Evolutionary conservation across 2,888 invertebrate genomes (phyloP), one percentile per base, ranked within the genome.

Genomic region (Nasonovia ribisnigri): DNA sequence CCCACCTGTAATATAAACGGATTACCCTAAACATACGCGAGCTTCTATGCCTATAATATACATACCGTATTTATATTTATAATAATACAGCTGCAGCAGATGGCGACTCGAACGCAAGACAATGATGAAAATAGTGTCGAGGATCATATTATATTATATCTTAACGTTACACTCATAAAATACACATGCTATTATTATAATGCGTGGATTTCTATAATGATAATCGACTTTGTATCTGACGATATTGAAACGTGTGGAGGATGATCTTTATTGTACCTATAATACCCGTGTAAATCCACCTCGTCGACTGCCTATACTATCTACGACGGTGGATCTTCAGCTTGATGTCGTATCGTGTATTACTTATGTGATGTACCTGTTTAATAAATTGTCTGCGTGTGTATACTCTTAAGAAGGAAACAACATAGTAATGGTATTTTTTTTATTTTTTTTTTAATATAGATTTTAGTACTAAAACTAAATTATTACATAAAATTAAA

Each of bases 71-170:
- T 67, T 67, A 67, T 67, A 77, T 36, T 77, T 29, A 16, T 43
- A n/a, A n/a, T n/a, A n/a, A n/a, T n/a, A n/a, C 3, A 51, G 51
- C 51, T 13, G 13, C 60, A 46, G 60, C 90, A 90, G 90, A 90
- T 77, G 90, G 60, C 2, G 67, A 90, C 67, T 90, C 20, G n/a
- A 46, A 90, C 90, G 46, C 67, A 48, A 24, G 46, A 67, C 48
- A 60, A 77, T 90, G 90, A 67, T 90, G 26, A 90, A 67, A 46
- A 57, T 57, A 48, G 67, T 67, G 60, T 67, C 10, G 10, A 77
- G 36, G 26, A 3, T 48, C 48, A 26, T 67, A 24, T 13, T 57
- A 57, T 26, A 8, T 26, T 13, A 26, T 42, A 89, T 67, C n/a
- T 67, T 67, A 67, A n/a, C 16, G 29, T 86, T 86, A 46, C 11